phyloP scores from a whole-genome alignment of 92 coral and sea anemone species.

The Galaxea fascicularis region DNA sequence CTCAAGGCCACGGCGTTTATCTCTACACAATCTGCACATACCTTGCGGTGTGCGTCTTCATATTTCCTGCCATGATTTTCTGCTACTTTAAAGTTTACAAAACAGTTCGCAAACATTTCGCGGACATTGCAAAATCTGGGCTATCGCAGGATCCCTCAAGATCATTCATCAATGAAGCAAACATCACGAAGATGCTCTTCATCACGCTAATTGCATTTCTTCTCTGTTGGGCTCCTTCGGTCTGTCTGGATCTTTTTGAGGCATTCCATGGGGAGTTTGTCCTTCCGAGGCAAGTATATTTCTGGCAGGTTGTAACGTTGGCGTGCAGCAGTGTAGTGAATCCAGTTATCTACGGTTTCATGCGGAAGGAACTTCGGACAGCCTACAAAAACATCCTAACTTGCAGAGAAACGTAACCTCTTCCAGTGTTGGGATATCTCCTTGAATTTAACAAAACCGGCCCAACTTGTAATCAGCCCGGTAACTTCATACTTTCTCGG shows the following conservation, averaged over 20 bases:
- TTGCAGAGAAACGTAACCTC: not conserved
- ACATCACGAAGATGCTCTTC: constrained; percentile 34
- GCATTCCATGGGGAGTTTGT: constrained; percentile 14
- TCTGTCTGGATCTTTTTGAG: constrained; percentile 28
- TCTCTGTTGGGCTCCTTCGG: constrained; percentile 27
- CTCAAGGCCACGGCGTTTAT: not conserved
- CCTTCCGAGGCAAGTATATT: constrained; percentile 34
- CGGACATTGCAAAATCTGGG: constrained; percentile 31
- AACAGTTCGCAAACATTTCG: constrained; percentile 31
- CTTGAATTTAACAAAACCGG: too few relatives aligned
- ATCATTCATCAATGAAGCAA: constrained; percentile 36
- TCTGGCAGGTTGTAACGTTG: constrained; percentile 19
- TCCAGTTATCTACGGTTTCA: constrained; percentile 39
- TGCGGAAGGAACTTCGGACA: constrained; percentile 32
- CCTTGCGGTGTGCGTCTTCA: not conserved
- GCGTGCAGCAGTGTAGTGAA: constrained; percentile 34
- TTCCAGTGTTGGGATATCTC: too few relatives aligned
- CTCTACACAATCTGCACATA: constrained; percentile 6
- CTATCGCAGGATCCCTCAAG: not conserved
- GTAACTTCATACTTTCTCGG: too few relatives aligned
- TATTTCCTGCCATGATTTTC: constrained; percentile 13
- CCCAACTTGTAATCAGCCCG: too few relatives aligned
- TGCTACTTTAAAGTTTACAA: constrained; percentile 41
- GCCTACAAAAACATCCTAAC: constrained; percentile 29
- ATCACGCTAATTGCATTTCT: constrained; percentile 25